These are phyloP conservation scores for Toxotes lorentzi DNA, from an alignment of 2,797 vertebrate species.

Conservation along the genomic window DNA sequence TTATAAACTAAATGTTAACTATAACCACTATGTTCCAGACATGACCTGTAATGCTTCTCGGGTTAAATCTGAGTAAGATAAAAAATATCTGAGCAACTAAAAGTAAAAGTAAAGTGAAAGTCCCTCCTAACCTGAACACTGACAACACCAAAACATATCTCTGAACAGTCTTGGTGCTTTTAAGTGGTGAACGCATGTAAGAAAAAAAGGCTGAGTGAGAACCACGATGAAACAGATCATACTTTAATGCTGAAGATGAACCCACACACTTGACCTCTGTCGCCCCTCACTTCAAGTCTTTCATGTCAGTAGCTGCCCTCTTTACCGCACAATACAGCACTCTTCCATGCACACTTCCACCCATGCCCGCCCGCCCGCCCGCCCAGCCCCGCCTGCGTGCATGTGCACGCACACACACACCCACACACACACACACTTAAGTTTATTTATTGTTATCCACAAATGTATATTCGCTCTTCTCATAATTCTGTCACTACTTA, in stretches of 20 bases:
- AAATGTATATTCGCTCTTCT: constrained; percentile 65
- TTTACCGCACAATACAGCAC: constrained; percentile 68
- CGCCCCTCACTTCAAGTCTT: constrained; percentile 52
- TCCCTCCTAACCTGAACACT: constrained; percentile 18
- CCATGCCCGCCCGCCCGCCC: no score
- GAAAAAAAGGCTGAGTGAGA: constrained; percentile 24
- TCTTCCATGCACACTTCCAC: neutral
- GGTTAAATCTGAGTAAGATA: constrained; percentile 39
- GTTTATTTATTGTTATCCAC: constrained; percentile 60
- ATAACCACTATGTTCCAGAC: constrained; percentile 9
- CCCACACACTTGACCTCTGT: constrained; percentile 33
- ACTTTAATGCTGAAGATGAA: constrained; percentile 75
- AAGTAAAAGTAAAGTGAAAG: constrained; percentile 48
- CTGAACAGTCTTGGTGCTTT: constrained; percentile 21
- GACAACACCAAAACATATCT: neutral
- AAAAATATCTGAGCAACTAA: constrained; percentile 28
- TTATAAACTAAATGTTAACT: constrained; percentile 37
- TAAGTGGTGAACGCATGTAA: constrained; percentile 5
- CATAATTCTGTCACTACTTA: constrained; percentile 66
- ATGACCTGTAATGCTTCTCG: constrained; percentile 35
- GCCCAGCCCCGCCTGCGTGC: no score
- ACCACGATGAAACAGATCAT: constrained; percentile 56
- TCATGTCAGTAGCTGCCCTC: constrained; percentile 73
- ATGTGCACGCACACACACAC: neutral
- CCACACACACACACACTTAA: neutral